phyloP scores from a whole-genome alignment of 1,140 invertebrate genomes.

The Drosophila athabasca region DNA sequence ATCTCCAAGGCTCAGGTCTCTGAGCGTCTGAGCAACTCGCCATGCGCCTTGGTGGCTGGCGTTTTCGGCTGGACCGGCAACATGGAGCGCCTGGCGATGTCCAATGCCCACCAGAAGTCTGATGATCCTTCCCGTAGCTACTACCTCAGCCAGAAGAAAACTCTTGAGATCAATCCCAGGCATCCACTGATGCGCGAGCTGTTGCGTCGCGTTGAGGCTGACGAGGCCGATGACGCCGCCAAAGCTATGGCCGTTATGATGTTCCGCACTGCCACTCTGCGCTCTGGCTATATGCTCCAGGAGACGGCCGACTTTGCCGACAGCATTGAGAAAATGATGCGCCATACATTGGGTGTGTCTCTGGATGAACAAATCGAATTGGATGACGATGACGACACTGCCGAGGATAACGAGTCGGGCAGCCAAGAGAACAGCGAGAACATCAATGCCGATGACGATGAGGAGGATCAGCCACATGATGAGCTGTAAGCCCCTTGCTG shows the following conservation, averaged over 20 bases:
- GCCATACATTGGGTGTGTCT: constrained; percentile 92
- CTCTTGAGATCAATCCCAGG: constrained; percentile 97
- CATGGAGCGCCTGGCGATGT: constrained; percentile 98
- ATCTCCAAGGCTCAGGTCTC: constrained; percentile 94
- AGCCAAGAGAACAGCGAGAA: constrained; percentile 64
- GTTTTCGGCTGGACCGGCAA: constrained; percentile 99
- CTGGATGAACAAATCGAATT: constrained; percentile 88
- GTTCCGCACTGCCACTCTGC: constrained; percentile 96
- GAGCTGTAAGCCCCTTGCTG: constrained; percentile 62
- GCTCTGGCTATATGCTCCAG: constrained; percentile 93
- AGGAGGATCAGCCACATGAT: constrained; percentile 75
- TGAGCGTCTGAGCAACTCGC: constrained; percentile 95
- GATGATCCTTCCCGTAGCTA: constrained; percentile 96
- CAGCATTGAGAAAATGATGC: constrained; percentile 94
- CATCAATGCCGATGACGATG: constrained; percentile 66
- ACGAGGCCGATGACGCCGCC: constrained; percentile 91
- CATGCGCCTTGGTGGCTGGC: constrained; percentile 97
- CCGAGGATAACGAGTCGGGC: constrained; percentile 47
- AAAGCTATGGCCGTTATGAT: constrained; percentile 95
- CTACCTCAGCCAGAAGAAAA: constrained; percentile 98
- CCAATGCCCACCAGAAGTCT: constrained; percentile 98
- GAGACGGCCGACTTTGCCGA: constrained; percentile 95
- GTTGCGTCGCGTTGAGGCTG: constrained; percentile 91
- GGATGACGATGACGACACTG: constrained; percentile 84
- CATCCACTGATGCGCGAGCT: constrained; percentile 98